Base-by-base conservation (phyloP, 2,113 vertebrate genomes). In the Galemys pyrenaicus region DNA sequence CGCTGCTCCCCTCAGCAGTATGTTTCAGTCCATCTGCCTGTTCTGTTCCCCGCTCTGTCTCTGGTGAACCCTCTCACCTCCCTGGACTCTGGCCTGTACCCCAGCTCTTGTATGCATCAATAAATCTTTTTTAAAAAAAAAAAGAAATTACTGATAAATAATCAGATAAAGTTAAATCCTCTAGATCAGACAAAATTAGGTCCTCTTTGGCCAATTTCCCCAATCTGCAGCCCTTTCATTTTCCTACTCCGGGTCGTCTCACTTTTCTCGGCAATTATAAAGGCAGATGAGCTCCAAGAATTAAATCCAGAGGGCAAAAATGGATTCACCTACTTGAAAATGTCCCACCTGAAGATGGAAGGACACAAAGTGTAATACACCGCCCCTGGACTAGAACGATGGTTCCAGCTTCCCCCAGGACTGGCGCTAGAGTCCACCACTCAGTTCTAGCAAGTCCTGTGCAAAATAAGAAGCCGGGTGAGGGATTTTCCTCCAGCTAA, bases 401-500 rank as follows among this genome's bases (percentile, higher is more conserved):
- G 11, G 77, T 16, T 60, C 49, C 82, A 79, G 37, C 28, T 46
- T 75, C 70, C 32, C 41, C 58, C 26, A 35, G 51, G 39, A 64
- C 35, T 80, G 68, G 78, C n/a, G 28, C 44, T 28, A 28, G 13
- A 10, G 83, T 84, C 78, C 28, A 94, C 58, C 35, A 56, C 54
- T 87, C 26, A 6, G 51, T 75, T 58, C 87, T 80, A 96, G 64
- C 74, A 89, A 35, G 41, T 60, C 93, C 54, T 87, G 9, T 67
- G 56, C 39, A 94, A 96, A 67, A 46, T 30, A 89, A 86, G 74
- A 67, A 65, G 37, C 20, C 39, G 58, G 74, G 56, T 84, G 11
- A 82, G n/a, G 35, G 58, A 88, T 90, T 67, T 85, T 84, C 81
- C 94, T 90, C n/a, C 30, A 79, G 44, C 60, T 77, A 46, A 93